phyloP scores from a whole-genome alignment of 1,140 invertebrate species.

The Drosophila willistoni region DNA sequence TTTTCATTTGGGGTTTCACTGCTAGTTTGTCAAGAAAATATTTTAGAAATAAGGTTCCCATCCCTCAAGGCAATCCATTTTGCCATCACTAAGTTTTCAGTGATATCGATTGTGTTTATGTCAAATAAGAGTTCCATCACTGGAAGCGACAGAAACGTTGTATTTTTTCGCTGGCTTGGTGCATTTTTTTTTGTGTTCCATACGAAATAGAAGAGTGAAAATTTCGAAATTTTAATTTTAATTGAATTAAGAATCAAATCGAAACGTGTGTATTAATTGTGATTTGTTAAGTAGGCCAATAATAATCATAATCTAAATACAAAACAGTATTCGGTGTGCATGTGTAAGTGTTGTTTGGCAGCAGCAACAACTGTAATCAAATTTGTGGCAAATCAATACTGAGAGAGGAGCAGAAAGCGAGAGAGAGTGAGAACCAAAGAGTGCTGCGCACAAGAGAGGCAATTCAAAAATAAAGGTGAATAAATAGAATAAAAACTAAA shows the following conservation, averaged over 20 bases:
- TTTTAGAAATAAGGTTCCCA: too few species aligned
- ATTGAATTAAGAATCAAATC: slow-evolving; percentile 25
- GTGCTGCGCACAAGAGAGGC: slow-evolving; percentile 74
- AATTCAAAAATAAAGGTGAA: slow-evolving; percentile 70
- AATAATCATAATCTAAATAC: slow-evolving; percentile 14
- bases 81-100: background rate
- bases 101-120: background rate
- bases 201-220: slow-evolving; percentile 38
- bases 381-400: slow-evolving; percentile 71
- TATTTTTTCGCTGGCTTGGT: slow-evolving; percentile 30
- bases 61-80: background rate
- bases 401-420: slow-evolving; percentile 12
- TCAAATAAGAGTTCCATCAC: background rate
- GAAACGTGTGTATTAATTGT: background rate
- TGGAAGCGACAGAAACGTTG: slow-evolving; percentile 2
- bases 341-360: slow-evolving; percentile 42
- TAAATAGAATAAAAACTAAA: slow-evolving; percentile 50
- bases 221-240: slow-evolving; percentile 26
- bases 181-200: slow-evolving; percentile 51
- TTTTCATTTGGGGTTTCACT: too few species aligned
- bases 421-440: slow-evolving; percentile 42
- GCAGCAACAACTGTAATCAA: slow-evolving; percentile 34
- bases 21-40: too few species aligned
- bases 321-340: slow-evolving; percentile 61
- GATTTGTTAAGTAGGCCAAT: slow-evolving; percentile 20